Conservation (phyloP, 2,797 vertebrate species). For the Poeciliopsis infans region DNA sequence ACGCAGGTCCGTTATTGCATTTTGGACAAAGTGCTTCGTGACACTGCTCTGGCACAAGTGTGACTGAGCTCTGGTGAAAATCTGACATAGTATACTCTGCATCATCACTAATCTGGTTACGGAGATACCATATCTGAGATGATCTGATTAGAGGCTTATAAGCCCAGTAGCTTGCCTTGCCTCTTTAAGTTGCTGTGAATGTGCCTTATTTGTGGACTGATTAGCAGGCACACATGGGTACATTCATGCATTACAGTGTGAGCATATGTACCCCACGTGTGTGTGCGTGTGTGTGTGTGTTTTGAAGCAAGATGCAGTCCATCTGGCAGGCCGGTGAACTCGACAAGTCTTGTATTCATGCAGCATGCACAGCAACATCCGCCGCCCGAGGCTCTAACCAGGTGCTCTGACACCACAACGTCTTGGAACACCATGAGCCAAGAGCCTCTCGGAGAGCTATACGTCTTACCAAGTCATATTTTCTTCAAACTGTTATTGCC, state of each 20-base stretch:
- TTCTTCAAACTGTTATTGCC: background rate
- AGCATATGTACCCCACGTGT: conserved; percentile 19
- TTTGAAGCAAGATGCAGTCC: conserved; percentile 57
- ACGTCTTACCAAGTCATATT: conserved; percentile 2
- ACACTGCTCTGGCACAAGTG: conserved; percentile 73
- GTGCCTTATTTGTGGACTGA: conserved; percentile 49
- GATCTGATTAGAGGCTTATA: conserved; percentile 68
- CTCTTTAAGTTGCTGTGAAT: conserved; percentile 42
- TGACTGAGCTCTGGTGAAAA: conserved; percentile 68
- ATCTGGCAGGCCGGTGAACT: conserved; percentile 64
- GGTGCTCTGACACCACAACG: conserved; percentile 63
- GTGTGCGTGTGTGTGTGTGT: conserved; percentile 10
- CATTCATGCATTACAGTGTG: conserved; percentile 20
- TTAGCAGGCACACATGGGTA: conserved; percentile 37
- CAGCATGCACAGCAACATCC: conserved; percentile 58
- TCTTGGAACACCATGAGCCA: conserved; percentile 46
- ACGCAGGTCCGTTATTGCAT: conserved; percentile 72
- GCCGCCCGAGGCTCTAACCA: conserved; percentile 58
- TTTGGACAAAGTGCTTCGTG: conserved; percentile 69
- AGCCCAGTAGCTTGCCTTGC: conserved; percentile 39
- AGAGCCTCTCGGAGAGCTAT: conserved; percentile 35
- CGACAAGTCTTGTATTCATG: conserved; percentile 66
- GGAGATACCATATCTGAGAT: conserved; percentile 69
- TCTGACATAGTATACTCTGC: conserved; percentile 73
- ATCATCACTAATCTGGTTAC: conserved; percentile 74